Evolutionary conservation across 2,113 vertebrate species (phyloP), one percentile per base, ranked within the genome.

Genomic region (Laterallus jamaicensis): DNA sequence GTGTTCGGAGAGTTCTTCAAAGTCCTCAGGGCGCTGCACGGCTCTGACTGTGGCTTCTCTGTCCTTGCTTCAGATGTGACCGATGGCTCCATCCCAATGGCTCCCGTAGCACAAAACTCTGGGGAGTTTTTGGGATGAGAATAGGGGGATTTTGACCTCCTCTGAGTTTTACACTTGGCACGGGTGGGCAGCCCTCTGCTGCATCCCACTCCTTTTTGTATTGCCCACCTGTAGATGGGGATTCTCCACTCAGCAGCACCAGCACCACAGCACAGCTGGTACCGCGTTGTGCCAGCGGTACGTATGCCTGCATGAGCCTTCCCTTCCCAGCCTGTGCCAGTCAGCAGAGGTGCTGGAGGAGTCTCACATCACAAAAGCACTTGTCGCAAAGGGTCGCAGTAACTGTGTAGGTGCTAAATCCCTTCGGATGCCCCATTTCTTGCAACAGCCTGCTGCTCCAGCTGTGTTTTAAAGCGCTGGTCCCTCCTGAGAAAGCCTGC

Each of bases 21-120:
- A 86, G 56, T 31, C 59, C 52, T 29, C 7, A 8, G 66, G 67
- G 52, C 2, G 0, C 81, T 12, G 31, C 0, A 0, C 7, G 16
- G 40, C 31, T 25, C 40, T 25, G 14, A 28, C 52, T 28, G 52
- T 26, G 15, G 25, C 52, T 54, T 28, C 25, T 25, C 26, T 26
- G 26, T 54, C 8, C 26, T 11, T 25, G 50, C 31, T 25, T 40
- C 44, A n/a, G 64, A 5, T 49, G 35, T 52, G 5, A 52, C 26
- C 5, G 2, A 5, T 5, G 26, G 29, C 49, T 76, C 54, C 9
- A 4, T 68, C 63, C 50, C 37, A 10, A 16, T 54, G 31, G 26
- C 2, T 12, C 11, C 18, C 24, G 12, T 4, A 52, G 75, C 49
- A 54, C 50, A 44, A 60, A 90, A 55, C 19, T 16, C 11, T 37